phyloP scores from a whole-genome alignment of 2,888 invertebrate species.

The Drosophila dives region DNA sequence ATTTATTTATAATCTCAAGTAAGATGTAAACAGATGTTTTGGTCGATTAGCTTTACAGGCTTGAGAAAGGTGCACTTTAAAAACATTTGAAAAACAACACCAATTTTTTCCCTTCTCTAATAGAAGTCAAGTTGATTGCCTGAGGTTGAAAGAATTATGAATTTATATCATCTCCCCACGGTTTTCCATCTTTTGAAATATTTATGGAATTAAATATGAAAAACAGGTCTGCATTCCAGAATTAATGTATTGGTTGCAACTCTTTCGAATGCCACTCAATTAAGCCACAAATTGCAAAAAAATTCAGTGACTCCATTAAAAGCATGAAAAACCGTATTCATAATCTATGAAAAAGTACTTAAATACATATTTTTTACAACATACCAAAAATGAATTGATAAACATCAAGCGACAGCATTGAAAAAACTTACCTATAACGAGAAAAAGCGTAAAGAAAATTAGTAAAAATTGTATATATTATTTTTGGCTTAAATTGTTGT shows the following conservation, averaged over 20 bases:
- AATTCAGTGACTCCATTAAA: background rate
- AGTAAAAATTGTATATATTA: background rate
- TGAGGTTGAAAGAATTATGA: background rate
- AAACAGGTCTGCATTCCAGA: background rate
- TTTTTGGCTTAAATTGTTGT: slow-evolving; percentile 11
- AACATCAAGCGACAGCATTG: slow-evolving; percentile 15
- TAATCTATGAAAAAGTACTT: slow-evolving; percentile 10
- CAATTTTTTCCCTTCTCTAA: background rate
- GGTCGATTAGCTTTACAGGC: background rate
- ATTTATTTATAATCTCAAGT: background rate
- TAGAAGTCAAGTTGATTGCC: background rate
- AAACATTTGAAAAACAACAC: background rate
- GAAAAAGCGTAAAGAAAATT: slow-evolving; percentile 23
- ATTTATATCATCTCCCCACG: background rate
- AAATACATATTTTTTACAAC: slow-evolving; percentile 23
- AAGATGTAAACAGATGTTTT: background rate
- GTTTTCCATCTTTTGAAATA: background rate
- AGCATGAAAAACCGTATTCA: background rate
- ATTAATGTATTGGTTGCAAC: background rate
- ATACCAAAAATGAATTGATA: slow-evolving; percentile 60
- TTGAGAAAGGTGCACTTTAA: background rate
- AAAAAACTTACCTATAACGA: slow-evolving; percentile 70
- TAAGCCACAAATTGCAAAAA: background rate
- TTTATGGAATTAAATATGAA: background rate
- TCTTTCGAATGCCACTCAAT: background rate